Percentiles rank a stretch among this genome's conserved stretches.
Conservation (phyloP, 2,113 vertebrate species). For the Diadophis punctatus region DNA sequence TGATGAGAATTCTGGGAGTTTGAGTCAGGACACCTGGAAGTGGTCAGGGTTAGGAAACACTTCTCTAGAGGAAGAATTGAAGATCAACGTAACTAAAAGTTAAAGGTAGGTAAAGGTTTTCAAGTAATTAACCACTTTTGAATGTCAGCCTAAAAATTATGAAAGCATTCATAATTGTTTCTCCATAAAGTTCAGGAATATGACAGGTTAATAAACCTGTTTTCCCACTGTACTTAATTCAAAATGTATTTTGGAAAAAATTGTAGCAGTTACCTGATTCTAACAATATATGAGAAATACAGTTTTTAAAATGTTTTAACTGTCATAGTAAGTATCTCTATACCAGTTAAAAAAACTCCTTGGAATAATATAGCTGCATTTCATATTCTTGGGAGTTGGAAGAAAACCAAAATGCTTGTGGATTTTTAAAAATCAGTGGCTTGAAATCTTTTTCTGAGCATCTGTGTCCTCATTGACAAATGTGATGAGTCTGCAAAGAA, state of each 20-base stretch:
- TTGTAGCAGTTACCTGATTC: background rate
- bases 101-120: background rate
- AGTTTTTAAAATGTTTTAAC: background rate
- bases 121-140: background rate
- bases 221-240: background rate
- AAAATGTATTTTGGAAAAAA: background rate
- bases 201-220: background rate
- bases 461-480: background rate
- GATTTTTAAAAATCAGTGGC: background rate
- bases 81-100: background rate
- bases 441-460: background rate
- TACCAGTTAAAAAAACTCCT: background rate
- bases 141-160: background rate
- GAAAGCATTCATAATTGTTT: background rate
- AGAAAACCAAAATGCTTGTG: background rate
- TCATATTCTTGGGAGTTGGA: background rate
- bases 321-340: background rate
- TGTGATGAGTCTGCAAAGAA: background rate
- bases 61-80: background rate
- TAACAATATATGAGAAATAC: background rate
- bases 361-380: background rate
- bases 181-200: background rate
- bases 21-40: background rate
- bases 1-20: background rate
- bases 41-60: background rate